phyloP scores from a whole-genome alignment of 2,113 vertebrate species.

The Embiotoca jacksoni region DNA sequence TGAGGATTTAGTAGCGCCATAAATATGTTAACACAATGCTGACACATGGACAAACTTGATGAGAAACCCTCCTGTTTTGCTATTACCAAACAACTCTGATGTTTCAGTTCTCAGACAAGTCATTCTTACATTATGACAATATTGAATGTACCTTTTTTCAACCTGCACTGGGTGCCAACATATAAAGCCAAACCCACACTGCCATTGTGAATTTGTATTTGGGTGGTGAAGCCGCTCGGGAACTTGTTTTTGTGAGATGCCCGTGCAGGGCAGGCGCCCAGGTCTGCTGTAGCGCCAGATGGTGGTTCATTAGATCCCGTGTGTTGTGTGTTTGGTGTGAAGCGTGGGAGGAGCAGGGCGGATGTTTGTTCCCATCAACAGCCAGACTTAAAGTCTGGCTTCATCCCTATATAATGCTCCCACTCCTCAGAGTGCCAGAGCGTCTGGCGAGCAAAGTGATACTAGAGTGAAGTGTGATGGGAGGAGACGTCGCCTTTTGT shows the following conservation, averaged over 20 bases:
- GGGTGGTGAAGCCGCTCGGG: slow-evolving; percentile 34
- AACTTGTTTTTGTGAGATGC: slow-evolving; percentile 54
- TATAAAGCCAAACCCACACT: slow-evolving; percentile 26
- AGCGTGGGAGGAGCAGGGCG: slow-evolving; percentile 65
- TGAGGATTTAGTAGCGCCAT: slow-evolving; percentile 34
- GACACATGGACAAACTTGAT: slow-evolving; percentile 58
- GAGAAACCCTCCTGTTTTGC: slow-evolving; percentile 30
- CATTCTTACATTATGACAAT: slow-evolving; percentile 25
- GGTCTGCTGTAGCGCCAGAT: slow-evolving; percentile 70
- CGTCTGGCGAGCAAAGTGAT: slow-evolving; percentile 59
- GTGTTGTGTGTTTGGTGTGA: slow-evolving; percentile 75
- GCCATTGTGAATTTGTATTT: slow-evolving; percentile 25
- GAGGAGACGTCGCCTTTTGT: slow-evolving; percentile 47
- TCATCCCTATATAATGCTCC: slow-evolving; percentile 52
- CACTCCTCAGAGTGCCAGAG: slow-evolving; percentile 45
- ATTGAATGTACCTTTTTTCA: slow-evolving; percentile 21
- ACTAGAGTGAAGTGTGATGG: slow-evolving; percentile 50
- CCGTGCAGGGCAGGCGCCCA: slow-evolving; percentile 55
- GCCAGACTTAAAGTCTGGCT: slow-evolving; percentile 66
- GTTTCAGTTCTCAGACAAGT: slow-evolving; percentile 11
- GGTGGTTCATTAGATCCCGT: slow-evolving; percentile 74
- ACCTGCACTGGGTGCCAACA: slow-evolving; percentile 6
- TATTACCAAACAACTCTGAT: slow-evolving; percentile 13
- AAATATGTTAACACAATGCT: slow-evolving; percentile 56
- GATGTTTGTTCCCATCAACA: slow-evolving; percentile 71